Percentiles rank a stretch among this genome's conserved stretches.
Evolutionary conservation across 2,113 vertebrate species (phyloP).

Genomic region (Campylomormyrus tamandua): DNA sequence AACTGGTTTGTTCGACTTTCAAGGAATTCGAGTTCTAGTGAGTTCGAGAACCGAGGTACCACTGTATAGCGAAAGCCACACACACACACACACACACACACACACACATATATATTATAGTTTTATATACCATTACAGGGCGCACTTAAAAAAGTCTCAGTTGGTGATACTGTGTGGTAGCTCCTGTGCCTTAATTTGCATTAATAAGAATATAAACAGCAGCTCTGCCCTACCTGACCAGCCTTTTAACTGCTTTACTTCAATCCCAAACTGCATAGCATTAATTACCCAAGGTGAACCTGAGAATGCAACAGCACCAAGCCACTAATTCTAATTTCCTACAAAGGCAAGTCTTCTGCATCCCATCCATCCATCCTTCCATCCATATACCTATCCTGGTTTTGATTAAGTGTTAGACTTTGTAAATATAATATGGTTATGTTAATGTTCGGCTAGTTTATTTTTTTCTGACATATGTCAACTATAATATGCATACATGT

Average conservation of each 20-base stretch:
- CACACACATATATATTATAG: too few relatives aligned
- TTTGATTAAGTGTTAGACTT: too few relatives aligned
- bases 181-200: neutral
- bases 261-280: neutral
- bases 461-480: too few relatives aligned
- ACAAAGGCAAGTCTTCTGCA: neutral
- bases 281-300: neutral
- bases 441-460: too few relatives aligned
- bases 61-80: too few relatives aligned
- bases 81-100: too few relatives aligned
- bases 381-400: too few relatives aligned
- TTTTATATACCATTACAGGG: neutral
- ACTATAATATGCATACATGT: too few relatives aligned
- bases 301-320: neutral
- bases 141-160: neutral
- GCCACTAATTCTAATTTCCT: neutral
- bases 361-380: neutral
- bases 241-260: neutral
- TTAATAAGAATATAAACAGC: neutral
- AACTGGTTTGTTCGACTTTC: too few relatives aligned
- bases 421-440: too few relatives aligned
- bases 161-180: neutral
- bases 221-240: neutral
- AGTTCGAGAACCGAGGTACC: too few relatives aligned
- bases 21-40: too few relatives aligned